These are phyloP conservation scores for Hirtodrosophila alboralis DNA, from an alignment of 2,888 invertebrate genomes.

Conservation along the genomic window DNA sequence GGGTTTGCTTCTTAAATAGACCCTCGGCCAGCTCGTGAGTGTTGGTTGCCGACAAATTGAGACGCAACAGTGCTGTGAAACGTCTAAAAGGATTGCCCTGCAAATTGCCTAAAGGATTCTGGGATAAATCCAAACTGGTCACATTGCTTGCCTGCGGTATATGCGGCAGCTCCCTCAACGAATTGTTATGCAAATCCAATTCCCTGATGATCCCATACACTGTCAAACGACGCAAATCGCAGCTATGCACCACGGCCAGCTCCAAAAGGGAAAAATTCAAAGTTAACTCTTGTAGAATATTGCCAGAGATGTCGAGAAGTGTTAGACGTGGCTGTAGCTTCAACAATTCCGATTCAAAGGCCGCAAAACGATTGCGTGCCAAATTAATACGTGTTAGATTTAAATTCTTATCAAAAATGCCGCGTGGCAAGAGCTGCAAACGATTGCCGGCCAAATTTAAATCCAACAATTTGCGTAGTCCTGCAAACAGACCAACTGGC, in stretches of 20 bases:
- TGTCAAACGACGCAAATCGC: constrained; percentile 79
- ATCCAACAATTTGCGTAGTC: constrained; percentile 76
- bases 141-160: constrained; percentile 80
- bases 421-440: constrained; percentile 67
- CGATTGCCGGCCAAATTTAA: constrained; percentile 79
- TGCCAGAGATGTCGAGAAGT: constrained; percentile 80
- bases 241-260: constrained; percentile 71
- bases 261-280: constrained; percentile 77
- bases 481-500: constrained; percentile 68
- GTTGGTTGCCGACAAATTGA: constrained; percentile 79
- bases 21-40: constrained; percentile 80
- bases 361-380: constrained; percentile 76
- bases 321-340: constrained; percentile 72
- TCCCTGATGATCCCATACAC: constrained; percentile 76
- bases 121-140: constrained; percentile 77
- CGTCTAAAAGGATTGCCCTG: constrained; percentile 80
- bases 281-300: constrained; percentile 78
- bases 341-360: constrained; percentile 79
- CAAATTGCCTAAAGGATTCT: constrained; percentile 79
- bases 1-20: constrained; percentile 80
- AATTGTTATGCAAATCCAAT: constrained; percentile 81
- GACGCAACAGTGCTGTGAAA: constrained; percentile 71
- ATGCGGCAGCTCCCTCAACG: constrained; percentile 80
- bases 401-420: constrained; percentile 78
- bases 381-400: constrained; percentile 79